Evolutionary conservation across 2,797 vertebrate species (phyloP).

Genomic region (Gymnodraco acuticeps): DNA sequence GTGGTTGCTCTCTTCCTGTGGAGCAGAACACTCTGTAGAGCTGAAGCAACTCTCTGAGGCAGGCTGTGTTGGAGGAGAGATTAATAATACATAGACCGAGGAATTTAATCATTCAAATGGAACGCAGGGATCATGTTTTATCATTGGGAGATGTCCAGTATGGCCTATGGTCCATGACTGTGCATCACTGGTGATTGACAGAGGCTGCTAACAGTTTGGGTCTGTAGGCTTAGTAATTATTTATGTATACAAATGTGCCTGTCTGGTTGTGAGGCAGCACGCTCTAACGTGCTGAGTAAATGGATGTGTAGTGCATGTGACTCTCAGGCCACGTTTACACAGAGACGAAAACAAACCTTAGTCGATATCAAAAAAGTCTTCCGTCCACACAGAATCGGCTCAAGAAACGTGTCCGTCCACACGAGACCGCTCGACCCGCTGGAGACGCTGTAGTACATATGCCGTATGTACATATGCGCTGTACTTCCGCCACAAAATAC

Average conservation of each 20-base stretch:
- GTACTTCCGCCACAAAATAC: no score
- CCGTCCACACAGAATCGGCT: no score
- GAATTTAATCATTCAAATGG: background rate
- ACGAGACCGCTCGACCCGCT: no score
- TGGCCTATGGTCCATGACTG: background rate
- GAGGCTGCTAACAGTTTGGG: constrained; percentile 31
- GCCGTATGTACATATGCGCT: no score
- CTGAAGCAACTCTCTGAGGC: background rate
- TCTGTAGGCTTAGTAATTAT: constrained; percentile 59
- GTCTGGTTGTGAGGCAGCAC: constrained; percentile 56
- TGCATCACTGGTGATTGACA: constrained; percentile 25
- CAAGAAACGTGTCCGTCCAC: no score
- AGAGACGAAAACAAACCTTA: no score
- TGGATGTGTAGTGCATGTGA: constrained; percentile 63
- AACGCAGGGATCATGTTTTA: background rate
- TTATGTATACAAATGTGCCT: constrained; percentile 68
- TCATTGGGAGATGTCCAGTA: background rate
- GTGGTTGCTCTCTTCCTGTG: background rate
- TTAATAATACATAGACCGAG: background rate
- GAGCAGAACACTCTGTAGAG: background rate
- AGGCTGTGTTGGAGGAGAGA: background rate
- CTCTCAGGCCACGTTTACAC: constrained; percentile 13
- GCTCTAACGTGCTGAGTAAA: constrained; percentile 57
- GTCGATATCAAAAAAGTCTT: no score
- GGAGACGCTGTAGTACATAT: no score